These are phyloP conservation scores for Spinus olivaceus DNA, from an alignment of 2,797 vertebrate genomes.

Conservation along the genomic window DNA sequence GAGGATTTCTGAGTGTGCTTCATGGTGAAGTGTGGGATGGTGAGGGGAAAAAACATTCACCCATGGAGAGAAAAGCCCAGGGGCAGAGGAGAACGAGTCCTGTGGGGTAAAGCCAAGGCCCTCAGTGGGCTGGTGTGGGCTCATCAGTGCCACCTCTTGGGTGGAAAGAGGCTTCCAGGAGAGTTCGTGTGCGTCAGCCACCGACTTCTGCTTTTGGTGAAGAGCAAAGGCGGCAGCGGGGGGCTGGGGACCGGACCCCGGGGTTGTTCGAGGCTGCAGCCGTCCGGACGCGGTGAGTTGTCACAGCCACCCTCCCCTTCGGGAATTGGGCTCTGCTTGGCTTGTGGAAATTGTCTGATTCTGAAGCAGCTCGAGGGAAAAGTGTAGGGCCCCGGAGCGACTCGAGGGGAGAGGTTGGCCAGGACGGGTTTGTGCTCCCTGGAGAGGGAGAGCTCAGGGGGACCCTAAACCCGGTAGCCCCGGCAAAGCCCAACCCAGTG, in stretches of 20 bases:
- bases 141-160: constrained; percentile 53
- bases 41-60: neutral
- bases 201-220: neutral
- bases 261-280: neutral
- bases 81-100: neutral
- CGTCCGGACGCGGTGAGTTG: neutral
- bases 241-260: accelerated
- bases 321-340: neutral
- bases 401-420: neutral
- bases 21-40: neutral
- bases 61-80: accelerated
- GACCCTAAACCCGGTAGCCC: neutral
- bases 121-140: neutral
- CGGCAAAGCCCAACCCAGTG: neutral
- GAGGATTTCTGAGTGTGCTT: neutral
- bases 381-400: neutral
- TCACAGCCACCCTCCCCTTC: neutral
- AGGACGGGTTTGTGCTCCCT: accelerated
- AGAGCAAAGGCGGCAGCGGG: accelerated
- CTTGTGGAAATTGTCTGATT: neutral
- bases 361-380: neutral
- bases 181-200: neutral
- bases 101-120: neutral
- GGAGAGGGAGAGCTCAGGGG: neutral
- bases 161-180: neutral